Conservation (phyloP, 2,113 vertebrate species). For the Carassius auratus region DNA sequence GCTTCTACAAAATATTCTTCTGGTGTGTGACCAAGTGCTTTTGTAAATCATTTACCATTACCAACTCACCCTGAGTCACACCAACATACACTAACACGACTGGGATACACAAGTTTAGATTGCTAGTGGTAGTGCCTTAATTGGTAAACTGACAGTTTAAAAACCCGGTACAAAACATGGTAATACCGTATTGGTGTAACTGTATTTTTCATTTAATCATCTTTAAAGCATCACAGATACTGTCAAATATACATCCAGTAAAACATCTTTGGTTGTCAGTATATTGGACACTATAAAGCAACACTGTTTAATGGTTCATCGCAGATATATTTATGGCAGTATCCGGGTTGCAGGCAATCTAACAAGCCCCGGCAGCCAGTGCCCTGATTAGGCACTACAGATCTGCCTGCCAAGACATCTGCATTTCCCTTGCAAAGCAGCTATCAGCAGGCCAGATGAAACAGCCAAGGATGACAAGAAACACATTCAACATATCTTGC, state of each 20-base stretch:
- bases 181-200: neutral
- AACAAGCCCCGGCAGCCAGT: conserved; percentile 63
- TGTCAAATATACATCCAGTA: neutral
- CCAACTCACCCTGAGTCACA: conserved; percentile 15
- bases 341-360: conserved; percentile 60
- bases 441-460: conserved; percentile 69
- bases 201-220: neutral
- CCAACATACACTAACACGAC: neutral
- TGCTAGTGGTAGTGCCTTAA: neutral
- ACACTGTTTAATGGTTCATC: conserved; percentile 15
- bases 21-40: conserved; percentile 44
- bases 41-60: conserved; percentile 33
- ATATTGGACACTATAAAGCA: conserved; percentile 24
- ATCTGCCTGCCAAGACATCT: conserved; percentile 69
- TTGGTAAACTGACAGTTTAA: neutral
- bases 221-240: neutral
- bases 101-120: neutral
- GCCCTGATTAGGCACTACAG: conserved; percentile 72
- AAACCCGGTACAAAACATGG: neutral
- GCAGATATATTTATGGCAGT: conserved; percentile 65
- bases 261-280: neutral
- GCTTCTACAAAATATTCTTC: conserved; percentile 41
- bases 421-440: conserved; percentile 74
- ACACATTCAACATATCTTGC: conserved; percentile 65
- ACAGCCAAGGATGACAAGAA: conserved; percentile 67